phyloP scores from a whole-genome alignment of 2,113 vertebrate genomes.

The Salvator merianae region DNA sequence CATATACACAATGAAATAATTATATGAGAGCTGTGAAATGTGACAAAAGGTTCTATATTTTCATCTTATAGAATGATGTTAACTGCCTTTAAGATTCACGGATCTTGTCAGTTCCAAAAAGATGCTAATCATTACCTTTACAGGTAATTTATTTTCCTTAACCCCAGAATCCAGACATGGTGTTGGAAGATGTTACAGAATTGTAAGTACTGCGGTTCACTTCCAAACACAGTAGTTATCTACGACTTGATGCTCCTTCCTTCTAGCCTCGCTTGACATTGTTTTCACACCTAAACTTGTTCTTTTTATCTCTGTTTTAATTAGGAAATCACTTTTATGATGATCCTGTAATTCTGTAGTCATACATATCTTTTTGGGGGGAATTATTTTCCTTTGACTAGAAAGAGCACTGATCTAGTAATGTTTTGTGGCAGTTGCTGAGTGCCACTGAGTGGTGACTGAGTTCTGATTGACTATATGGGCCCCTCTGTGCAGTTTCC shows the following conservation, averaged over 20 bases:
- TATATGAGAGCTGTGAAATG: background rate
- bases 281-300: background rate
- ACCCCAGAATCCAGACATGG: constrained; percentile 81
- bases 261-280: background rate
- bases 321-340: background rate
- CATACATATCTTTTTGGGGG: background rate
- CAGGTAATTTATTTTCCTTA: constrained; percentile 64
- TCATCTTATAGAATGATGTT: background rate
- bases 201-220: constrained; percentile 79
- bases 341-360: background rate
- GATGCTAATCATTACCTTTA: background rate
- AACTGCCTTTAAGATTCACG: background rate
- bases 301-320: background rate
- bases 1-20: background rate
- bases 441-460: no score
- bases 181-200: constrained; percentile 89
- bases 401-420: background rate
- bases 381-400: background rate
- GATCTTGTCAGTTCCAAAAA: background rate
- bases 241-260: background rate
- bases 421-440: background rate
- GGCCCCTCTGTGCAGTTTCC: no score
- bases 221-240: background rate
- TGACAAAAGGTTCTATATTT: background rate
- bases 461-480: no score